phyloP scores from a whole-genome alignment of 1,140 invertebrate species.

The Drosophila repletoides region DNA sequence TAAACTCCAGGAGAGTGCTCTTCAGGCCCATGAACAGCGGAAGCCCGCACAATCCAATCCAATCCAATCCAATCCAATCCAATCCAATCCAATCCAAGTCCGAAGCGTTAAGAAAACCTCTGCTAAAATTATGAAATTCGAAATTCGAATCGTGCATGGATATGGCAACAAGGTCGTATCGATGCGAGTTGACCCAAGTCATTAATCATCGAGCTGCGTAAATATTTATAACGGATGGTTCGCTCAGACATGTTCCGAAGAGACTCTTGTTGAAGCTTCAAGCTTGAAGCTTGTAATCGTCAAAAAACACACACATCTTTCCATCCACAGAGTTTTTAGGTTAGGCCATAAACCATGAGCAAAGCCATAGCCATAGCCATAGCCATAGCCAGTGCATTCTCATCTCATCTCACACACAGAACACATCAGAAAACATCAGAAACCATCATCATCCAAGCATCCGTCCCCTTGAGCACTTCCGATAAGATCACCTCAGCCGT shows the following conservation, averaged over 20 bases:
- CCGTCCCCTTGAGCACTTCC: conserved; percentile 56
- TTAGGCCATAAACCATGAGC: neutral
- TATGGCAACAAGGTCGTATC: conserved; percentile 27
- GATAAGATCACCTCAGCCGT: conserved; percentile 65
- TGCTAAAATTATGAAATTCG: conserved; percentile 38
- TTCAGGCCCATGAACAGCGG: conserved; percentile 17
- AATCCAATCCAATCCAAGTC: too few relatives aligned
- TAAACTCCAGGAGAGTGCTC: conserved; percentile 19
- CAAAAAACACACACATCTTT: conserved; percentile 4
- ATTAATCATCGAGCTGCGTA: conserved; percentile 32
- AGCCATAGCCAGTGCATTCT: conserved; percentile 18
- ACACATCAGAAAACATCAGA: neutral
- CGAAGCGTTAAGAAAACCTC: too few relatives aligned
- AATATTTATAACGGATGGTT: conserved; percentile 17
- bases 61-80: too few relatives aligned
- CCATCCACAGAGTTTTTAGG: conserved; percentile 3
- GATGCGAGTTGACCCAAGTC: conserved; percentile 2
- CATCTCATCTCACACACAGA: conserved; percentile 8
- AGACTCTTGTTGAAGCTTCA: neutral
- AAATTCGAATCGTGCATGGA: conserved; percentile 11
- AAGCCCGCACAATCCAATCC: conserved; percentile 38
- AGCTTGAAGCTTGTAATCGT: conserved; percentile 5
- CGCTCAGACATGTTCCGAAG: conserved; percentile 5
- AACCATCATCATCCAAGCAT: conserved; percentile 20
- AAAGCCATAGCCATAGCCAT: conserved; percentile 1